Evolutionary conservation across 1,140 invertebrate genomes (phyloP).

Genomic region (Drosophila saltans): DNA sequence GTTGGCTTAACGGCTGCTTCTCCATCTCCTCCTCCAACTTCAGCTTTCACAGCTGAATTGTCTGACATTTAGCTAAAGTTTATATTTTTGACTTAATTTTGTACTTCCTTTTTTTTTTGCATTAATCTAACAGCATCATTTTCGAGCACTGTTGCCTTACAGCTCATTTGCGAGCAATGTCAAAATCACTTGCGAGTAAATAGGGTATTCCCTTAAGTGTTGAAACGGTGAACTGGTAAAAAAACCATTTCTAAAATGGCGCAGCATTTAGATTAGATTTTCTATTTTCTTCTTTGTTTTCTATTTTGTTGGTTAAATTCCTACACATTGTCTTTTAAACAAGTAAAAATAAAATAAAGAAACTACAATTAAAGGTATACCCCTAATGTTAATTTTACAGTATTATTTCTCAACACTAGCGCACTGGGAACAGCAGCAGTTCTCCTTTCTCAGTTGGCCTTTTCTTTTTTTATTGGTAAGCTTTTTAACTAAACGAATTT

Average conservation of each 20-base stretch:
- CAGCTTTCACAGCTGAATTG: neutral
- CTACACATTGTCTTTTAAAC: no score
- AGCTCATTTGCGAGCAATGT: no score
- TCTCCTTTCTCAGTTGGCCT: constrained; percentile 6
- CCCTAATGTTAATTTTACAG: no score
- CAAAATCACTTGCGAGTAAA: neutral
- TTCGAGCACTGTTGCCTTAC: neutral
- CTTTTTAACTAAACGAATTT: constrained; percentile 37
- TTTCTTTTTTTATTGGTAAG: constrained; percentile 64
- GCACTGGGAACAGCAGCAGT: constrained; percentile 2
- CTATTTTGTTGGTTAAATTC: no score
- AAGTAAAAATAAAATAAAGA: no score
- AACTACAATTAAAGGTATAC: no score
- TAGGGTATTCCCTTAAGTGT: no score
- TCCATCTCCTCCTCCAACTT: neutral
- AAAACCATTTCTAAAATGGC: no score
- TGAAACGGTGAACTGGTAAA: no score
- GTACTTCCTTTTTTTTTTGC: neutral
- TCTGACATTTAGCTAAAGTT: constrained; percentile 34
- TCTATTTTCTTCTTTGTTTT: no score
- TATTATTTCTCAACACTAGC: neutral
- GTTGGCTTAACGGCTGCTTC: constrained; percentile 17
- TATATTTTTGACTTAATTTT: neutral
- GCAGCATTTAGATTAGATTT: no score
- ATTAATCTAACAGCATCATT: neutral